These are phyloP conservation scores for Tridacna gigas DNA, from an alignment of 2,888 invertebrate species.

Conservation along the genomic window DNA sequence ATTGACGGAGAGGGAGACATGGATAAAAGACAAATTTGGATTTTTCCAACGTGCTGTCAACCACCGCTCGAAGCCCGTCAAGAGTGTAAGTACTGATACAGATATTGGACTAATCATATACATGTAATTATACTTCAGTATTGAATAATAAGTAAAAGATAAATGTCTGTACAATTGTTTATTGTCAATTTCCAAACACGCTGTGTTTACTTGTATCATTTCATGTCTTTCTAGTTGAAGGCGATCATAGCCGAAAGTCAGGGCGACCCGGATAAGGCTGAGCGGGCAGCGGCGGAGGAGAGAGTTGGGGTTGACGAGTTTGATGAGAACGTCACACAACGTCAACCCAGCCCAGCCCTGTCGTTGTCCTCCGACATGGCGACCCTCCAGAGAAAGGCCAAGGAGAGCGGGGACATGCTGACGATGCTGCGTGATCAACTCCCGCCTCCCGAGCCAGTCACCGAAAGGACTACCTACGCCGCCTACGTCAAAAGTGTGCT, in stretches of 20 bases:
- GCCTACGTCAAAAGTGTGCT: slow-evolving; percentile 44
- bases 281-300: slow-evolving; percentile 34
- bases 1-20: slow-evolving; percentile 37
- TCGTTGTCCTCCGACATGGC: slow-evolving; percentile 41
- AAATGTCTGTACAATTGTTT: slow-evolving; percentile 40
- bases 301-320: slow-evolving; percentile 35
- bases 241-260: slow-evolving; percentile 41
- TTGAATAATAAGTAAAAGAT: slow-evolving; percentile 37
- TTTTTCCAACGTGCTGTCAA: slow-evolving; percentile 46
- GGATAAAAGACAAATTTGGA: slow-evolving; percentile 37
- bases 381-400: slow-evolving; percentile 45
- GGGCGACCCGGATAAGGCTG: slow-evolving; percentile 39
- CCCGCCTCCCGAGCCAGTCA: slow-evolving; percentile 41
- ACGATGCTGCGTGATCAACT: slow-evolving; percentile 37
- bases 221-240: slow-evolving; percentile 40
- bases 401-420: slow-evolving; percentile 38
- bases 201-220: slow-evolving; percentile 38
- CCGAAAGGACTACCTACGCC: slow-evolving; percentile 41
- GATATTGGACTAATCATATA: slow-evolving; percentile 40
- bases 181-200: slow-evolving; percentile 39
- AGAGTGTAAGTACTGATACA: slow-evolving; percentile 41
- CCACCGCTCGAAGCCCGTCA: slow-evolving; percentile 40
- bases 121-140: slow-evolving; percentile 38
- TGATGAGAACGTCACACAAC: slow-evolving; percentile 39
- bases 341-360: slow-evolving; percentile 37